Evolutionary conservation across 2,797 vertebrate genomes (phyloP).

Genomic region (Pampus argenteus): DNA sequence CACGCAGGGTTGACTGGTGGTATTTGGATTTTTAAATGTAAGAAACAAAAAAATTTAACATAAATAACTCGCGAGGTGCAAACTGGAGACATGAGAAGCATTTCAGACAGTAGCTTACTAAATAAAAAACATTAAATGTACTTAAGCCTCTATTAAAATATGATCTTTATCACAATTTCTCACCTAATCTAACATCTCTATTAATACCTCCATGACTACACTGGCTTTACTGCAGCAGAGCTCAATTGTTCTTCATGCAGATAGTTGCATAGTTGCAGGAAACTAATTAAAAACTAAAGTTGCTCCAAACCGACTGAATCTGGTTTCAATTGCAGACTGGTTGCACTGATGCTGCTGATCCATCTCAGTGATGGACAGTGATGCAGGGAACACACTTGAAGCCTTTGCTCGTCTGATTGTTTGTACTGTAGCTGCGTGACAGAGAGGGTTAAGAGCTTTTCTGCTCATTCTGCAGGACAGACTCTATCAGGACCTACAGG

Average conservation of each 20-base stretch:
- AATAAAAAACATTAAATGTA: background rate
- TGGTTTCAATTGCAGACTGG: constrained; percentile 54
- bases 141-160: background rate
- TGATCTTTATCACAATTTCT: background rate
- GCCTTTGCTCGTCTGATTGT: constrained; percentile 38
- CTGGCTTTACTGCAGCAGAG: background rate
- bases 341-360: constrained; percentile 6
- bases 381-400: constrained; percentile 32
- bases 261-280: background rate
- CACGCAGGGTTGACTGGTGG: background rate
- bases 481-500: constrained; percentile 54
- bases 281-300: constrained; percentile 3
- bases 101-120: background rate
- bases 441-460: constrained; percentile 43
- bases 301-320: constrained; percentile 5
- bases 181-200: background rate
- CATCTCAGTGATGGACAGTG: constrained; percentile 17
- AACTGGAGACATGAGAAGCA: background rate
- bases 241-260: background rate
- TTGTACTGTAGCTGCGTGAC: constrained; percentile 37
- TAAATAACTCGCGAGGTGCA: background rate
- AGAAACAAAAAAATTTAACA: background rate
- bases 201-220: background rate
- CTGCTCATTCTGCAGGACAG: constrained; percentile 39
- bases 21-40: background rate